Evolutionary conservation across 2,113 vertebrate species (phyloP).

Genomic region (Macrotus californicus): DNA sequence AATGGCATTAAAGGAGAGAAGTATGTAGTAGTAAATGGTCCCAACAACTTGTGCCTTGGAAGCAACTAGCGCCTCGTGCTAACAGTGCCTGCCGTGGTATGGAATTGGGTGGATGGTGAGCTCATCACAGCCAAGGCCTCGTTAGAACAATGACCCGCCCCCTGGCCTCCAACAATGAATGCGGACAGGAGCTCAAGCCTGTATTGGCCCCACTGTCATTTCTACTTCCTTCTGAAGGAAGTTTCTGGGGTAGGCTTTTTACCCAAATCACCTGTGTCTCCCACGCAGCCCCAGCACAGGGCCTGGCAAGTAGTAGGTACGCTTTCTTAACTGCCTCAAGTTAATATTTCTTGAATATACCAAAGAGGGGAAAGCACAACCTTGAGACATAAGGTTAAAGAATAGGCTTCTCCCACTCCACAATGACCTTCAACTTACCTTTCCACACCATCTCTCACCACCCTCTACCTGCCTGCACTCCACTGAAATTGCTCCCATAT

Average conservation of each 20-base stretch:
- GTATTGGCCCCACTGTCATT: background rate
- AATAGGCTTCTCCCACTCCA: background rate
- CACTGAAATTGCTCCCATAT: background rate
- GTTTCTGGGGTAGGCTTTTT: background rate
- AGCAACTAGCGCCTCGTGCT: background rate
- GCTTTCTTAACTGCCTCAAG: background rate
- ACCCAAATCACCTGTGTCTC: background rate
- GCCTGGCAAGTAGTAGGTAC: background rate
- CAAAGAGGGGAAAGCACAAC: background rate
- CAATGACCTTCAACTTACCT: background rate
- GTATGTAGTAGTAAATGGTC: background rate
- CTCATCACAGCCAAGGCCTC: background rate
- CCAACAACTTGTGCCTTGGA: background rate
- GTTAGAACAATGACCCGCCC: background rate
- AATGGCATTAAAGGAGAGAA: background rate
- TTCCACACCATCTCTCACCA: background rate
- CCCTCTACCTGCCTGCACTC: background rate
- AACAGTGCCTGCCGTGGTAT: background rate
- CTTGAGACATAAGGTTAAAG: background rate
- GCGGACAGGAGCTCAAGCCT: background rate
- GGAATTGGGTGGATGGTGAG: background rate
- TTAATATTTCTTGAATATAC: background rate
- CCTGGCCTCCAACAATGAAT: background rate
- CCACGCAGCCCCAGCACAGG: background rate
- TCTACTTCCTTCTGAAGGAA: background rate